Conservation (phyloP, 1,140 invertebrate genomes). For the Rhopalosiphum maidis region DNA sequence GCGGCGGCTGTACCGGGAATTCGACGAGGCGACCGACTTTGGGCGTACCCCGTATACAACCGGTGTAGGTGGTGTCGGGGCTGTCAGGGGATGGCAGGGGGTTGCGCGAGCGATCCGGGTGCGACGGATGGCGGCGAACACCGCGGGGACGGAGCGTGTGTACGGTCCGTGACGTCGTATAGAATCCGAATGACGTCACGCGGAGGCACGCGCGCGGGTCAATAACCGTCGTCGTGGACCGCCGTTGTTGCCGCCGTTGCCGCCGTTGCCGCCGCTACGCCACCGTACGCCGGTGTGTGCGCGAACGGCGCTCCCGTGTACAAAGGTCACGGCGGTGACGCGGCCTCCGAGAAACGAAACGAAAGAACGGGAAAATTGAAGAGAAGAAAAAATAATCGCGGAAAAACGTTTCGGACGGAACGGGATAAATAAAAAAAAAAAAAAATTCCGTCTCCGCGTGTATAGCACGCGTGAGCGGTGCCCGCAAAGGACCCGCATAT, state of each 20-base stretch:
- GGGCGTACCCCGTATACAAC: neutral
- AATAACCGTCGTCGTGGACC: constrained; percentile 31
- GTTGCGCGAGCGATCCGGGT: neutral
- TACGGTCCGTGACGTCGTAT: constrained; percentile 15
- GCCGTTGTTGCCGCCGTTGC: neutral
- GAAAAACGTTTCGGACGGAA: neutral
- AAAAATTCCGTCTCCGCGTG: neutral
- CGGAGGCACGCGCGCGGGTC: constrained; percentile 33
- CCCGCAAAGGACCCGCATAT: neutral
- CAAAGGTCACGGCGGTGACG: neutral
- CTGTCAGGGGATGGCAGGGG: neutral
- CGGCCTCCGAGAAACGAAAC: neutral
- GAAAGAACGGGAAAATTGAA: neutral
- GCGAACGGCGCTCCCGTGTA: neutral
- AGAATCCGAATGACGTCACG: constrained; percentile 37
- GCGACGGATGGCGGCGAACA: neutral
- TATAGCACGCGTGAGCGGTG: neutral
- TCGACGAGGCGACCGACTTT: neutral
- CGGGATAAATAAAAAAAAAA: constrained; percentile 7
- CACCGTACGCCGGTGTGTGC: neutral
- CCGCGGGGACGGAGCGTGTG: neutral
- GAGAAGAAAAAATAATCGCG: neutral
- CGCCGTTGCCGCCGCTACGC: neutral
- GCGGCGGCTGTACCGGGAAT: neutral
- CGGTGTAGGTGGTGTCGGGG: neutral